Conservation (phyloP, 1,140 invertebrate species). For the Diprion similis region DNA sequence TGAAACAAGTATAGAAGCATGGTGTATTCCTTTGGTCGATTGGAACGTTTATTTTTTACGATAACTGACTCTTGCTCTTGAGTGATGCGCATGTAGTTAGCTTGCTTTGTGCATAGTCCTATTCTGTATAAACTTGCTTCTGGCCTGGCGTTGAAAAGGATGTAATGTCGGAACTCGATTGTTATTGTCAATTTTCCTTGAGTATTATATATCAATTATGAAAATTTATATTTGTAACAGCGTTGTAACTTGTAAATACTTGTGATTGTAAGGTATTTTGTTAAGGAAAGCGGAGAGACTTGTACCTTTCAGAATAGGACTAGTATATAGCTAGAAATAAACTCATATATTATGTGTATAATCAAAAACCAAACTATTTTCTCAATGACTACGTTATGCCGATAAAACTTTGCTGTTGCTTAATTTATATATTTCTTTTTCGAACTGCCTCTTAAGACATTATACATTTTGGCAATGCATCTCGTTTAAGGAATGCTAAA, state of each 20-base stretch:
- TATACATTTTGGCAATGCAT: too few species aligned
- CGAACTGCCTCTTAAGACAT: too few species aligned
- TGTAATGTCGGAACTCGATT: not conserved
- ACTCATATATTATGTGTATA: conserved; percentile 6
- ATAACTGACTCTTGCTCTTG: conserved; percentile 5
- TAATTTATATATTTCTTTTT: not conserved
- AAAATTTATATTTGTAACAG: conserved; percentile 3
- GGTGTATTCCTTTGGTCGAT: too few species aligned
- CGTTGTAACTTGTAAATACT: conserved; percentile 6
- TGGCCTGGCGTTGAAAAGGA: not conserved
- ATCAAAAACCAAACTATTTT: not conserved
- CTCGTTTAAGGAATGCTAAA: too few species aligned
- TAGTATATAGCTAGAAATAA: conserved; percentile 16
- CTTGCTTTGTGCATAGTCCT: conserved; percentile 12
- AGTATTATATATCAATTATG: not conserved
- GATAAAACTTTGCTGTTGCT: not conserved
- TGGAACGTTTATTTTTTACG: not conserved
- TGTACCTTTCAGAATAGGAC: conserved; percentile 28
- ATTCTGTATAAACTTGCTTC: conserved; percentile 12
- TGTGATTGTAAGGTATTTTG: not conserved
- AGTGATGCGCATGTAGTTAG: conserved; percentile 1
- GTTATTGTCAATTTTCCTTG: conserved; percentile 7
- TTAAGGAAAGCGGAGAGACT: conserved; percentile 20
- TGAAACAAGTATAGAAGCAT: too few species aligned
- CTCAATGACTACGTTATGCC: not conserved